Base-by-base conservation (phyloP, 1,140 invertebrate genomes). In the Colletes gigas region DNA sequence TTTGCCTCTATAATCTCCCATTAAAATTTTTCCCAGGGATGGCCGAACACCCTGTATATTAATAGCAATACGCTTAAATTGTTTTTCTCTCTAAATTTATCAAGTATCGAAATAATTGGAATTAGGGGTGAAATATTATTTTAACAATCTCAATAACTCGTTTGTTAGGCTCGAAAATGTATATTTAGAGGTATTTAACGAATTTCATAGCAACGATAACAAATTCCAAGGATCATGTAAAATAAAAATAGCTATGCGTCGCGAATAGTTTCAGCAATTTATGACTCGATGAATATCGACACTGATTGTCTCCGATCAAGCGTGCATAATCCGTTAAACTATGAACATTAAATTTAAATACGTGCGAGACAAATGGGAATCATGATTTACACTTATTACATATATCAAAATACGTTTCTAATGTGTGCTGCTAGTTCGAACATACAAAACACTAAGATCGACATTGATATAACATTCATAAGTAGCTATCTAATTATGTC, bases 261-360 rank as follows among this genome's bases (percentile, higher is more conserved):
- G 30, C 62, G 50, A 83, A 69, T 76, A 17, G 55, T 66, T 72
- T 55, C 15, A 81, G 21, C 72, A 72, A 71, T 62, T 71, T 81
- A 67, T 44, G 41, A 52, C 44, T 50, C 57, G 21, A 78, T 84
- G 71, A 67, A 60, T 74, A 74, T 69, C 57, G 17, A 80, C 59
- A 80, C 59, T 77, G 74, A 86, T 85, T 86, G 81, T 86, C 55
- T 68, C 63, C 73, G 30, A 77, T 71, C 50, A 76, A 83, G 70
- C 57, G 65, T 66, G 50, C 14, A 57, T 19, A 78, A 79, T 72
- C 65, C 39, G 74, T 79, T 55, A 67, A 65, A 70, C 57, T 59
- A 85, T 63, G 57, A 73, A 82, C 21, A 57, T 68, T 17, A 12
- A 77, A 65, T 81, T 57, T 57, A 85, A 60, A 81, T 59, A 54